Conservation (phyloP, 2,113 vertebrate genomes). For the Mesembrinibis cayennensis region DNA sequence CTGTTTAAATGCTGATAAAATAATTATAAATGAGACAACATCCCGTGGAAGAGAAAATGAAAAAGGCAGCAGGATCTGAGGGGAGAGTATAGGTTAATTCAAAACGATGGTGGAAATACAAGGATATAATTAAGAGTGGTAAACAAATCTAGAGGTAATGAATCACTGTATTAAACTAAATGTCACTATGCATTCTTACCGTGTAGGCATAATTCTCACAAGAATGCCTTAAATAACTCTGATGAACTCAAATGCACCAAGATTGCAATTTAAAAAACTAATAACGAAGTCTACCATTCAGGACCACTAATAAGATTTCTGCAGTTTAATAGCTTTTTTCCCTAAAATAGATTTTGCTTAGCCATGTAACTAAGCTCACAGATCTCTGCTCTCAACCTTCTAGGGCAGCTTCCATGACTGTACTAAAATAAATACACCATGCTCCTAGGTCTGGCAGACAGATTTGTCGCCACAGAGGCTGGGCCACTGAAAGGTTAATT, state of each 20-base stretch:
- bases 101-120: neutral
- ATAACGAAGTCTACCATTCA: neutral
- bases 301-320: constrained; percentile 11
- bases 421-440: neutral
- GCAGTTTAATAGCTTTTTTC: constrained; percentile 19
- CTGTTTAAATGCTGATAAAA: neutral
- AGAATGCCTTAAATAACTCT: neutral
- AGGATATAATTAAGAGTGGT: neutral
- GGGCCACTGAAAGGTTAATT: neutral
- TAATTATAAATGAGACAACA: neutral
- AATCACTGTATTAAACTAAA: constrained; percentile 31
- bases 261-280: neutral
- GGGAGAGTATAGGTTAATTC: constrained; percentile 3
- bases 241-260: neutral
- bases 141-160: constrained; percentile 39
- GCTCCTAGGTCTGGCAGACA: neutral
- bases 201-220: neutral
- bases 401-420: neutral
- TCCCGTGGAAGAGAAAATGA: neutral
- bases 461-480: neutral
- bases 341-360: constrained; percentile 6
- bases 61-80: neutral
- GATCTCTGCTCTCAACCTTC: neutral
- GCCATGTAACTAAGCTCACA: neutral
- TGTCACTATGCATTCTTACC: neutral